Evolutionary conservation across 1,140 invertebrate species (phyloP), one percentile per base, ranked within the genome.

Genomic region (Drosophila equinoxialis): DNA sequence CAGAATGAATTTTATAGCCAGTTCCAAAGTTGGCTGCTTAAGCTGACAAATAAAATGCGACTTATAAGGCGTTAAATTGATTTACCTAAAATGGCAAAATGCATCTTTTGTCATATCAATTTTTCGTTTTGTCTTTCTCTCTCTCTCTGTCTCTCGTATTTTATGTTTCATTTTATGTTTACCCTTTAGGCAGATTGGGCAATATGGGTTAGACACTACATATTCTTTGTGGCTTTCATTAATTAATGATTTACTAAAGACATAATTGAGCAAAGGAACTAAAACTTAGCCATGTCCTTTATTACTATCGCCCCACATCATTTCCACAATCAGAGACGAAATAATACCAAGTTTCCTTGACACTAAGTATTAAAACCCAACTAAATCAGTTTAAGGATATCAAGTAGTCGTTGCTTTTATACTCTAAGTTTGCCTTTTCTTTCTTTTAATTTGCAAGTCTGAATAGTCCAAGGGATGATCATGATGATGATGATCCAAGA

Each of bases 41-140:
- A 81, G 61, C 81, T 75, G 80, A 85, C 81, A 84, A 84, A 80
- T 71, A 66, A 58, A 74, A 67, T 84, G 81, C 59, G 71, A 71
- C 66, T 77, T 60, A 33, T 60, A 61, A 13, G 42, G 71, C 71
- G 39, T 77, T 73, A 71, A 78, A 75, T 78, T 70, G 79, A 86
- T 83, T 79, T 72, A 86, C 83, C 83, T 79, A 74, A 87, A 79
- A 86, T 67, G 82, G 83, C 64, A 70, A 65, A 54, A 71, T 51
- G 54, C 60, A 20, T 75, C 68, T 71, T 78, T 75, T 71, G 74
- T 81, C 71, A 71, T 62, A 42, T 51, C 54, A 48, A 54, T 59
- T 33, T 23, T 70, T 10, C 68, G 57, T 65, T 51, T 23, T 11
- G 17, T 51, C 17, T 48, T 48, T 7, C 7, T 17, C 17, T 20